phyloP scores from a whole-genome alignment of 1,140 invertebrate species.

The Phocides pigmalion region DNA sequence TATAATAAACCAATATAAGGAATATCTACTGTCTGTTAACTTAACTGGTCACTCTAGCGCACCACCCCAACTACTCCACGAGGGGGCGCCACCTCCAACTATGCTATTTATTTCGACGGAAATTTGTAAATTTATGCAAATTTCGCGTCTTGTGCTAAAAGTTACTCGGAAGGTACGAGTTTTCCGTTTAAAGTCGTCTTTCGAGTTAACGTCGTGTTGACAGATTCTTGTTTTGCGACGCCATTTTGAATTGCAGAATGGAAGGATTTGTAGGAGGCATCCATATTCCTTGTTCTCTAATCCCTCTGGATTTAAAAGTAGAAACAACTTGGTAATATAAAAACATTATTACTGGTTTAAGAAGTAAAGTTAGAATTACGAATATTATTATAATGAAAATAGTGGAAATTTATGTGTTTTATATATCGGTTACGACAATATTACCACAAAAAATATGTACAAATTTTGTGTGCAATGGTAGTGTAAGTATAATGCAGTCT shows the following conservation, averaged over 20 bases:
- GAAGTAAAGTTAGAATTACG: too few relatives aligned
- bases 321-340: too few relatives aligned
- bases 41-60: slow-evolving; percentile 15
- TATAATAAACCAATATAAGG: neutral
- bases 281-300: neutral
- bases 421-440: too few relatives aligned
- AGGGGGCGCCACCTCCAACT: slow-evolving; percentile 41
- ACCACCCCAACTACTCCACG: slow-evolving; percentile 42
- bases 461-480: too few relatives aligned
- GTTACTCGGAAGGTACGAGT: slow-evolving; percentile 55
- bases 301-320: neutral
- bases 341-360: too few relatives aligned
- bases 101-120: slow-evolving; percentile 72
- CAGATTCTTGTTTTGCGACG: slow-evolving; percentile 32
- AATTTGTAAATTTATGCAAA: slow-evolving; percentile 83
- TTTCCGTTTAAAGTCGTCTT: slow-evolving; percentile 39
- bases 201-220: slow-evolving; percentile 29
- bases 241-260: slow-evolving; percentile 15
- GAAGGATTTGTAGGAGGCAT: neutral
- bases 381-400: too few relatives aligned
- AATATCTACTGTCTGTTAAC: neutral
- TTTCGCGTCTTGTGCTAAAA: slow-evolving; percentile 75
- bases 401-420: too few relatives aligned
- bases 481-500: too few relatives aligned
- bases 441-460: too few relatives aligned